Percentiles rank a stretch among this genome's conserved stretches.
These are phyloP conservation scores for Orestias chungarensis DNA, from an alignment of 2,797 vertebrate species.

Conservation along the genomic window DNA sequence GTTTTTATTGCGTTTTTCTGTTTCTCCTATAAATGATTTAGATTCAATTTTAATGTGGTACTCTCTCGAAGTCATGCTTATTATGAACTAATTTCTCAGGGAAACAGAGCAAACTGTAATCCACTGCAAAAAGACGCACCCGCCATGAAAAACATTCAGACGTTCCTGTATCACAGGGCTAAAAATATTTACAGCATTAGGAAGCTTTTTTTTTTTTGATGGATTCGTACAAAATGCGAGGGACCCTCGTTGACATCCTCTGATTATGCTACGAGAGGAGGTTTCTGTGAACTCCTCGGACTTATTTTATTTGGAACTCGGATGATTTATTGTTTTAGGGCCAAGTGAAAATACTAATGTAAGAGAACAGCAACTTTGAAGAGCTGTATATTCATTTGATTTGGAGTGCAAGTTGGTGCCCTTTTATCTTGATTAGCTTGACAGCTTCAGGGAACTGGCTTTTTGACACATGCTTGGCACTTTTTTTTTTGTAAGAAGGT, in stretches of 20 bases:
- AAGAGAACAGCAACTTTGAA: background rate
- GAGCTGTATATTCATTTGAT: background rate
- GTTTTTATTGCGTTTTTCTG: background rate
- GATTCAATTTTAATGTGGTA: conserved; percentile 12
- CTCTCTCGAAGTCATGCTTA: background rate
- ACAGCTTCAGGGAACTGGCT: too few species aligned
- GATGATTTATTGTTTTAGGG: background rate
- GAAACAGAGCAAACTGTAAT: background rate
- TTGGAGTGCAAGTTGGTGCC: too few species aligned
- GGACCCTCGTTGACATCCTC: background rate
- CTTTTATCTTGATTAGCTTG: too few species aligned
- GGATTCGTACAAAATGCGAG: background rate
- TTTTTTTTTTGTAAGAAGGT: too few species aligned
- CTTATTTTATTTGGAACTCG: background rate
- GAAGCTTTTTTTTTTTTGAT: conserved; percentile 8
- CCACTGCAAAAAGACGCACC: background rate
- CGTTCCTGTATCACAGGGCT: background rate
- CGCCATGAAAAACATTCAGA: background rate
- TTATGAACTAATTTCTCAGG: background rate
- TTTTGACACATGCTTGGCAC: too few species aligned
- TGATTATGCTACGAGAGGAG: background rate
- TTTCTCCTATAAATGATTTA: conserved; percentile 9
- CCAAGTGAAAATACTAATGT: background rate
- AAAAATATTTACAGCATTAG: conserved; percentile 1
- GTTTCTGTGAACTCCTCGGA: background rate